Evolutionary conservation across 2,888 invertebrate species (phyloP), one percentile per base, ranked within the genome.

Genomic region (Scotopteryx bipunctaria): DNA sequence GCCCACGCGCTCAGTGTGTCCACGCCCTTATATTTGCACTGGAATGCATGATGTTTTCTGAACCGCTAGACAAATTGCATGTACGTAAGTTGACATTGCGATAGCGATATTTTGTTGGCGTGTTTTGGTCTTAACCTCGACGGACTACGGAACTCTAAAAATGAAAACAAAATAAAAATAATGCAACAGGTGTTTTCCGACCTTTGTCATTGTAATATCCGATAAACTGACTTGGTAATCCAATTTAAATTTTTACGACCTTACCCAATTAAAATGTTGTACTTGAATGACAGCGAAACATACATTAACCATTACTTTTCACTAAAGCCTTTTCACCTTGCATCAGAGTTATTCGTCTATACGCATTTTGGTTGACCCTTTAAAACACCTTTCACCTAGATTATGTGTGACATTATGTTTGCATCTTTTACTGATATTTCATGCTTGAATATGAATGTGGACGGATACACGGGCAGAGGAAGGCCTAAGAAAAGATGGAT

Each of bases 11-110:
- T 67, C 68, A 64, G 63, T 80, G 64, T 73, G 81, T 81, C 79
- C 78, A 76, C 83, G 83, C 86, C 88, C 83, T 83, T 82, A 78
- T 81, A 76, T 82, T 82, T 80, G 81, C 71, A 76, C 74, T 80
- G 60, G 57, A 72, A 72, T 67, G 52, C 64, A 66, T 71, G 73
- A 74, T 76, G 75, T 76, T 73, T 62, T 68, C 61, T 59, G 44
- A 8, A 3, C 29, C 11, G 3, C 11, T 41, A 41, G 29, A 31
- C 21, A 42, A 21, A 42, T 27, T 41, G 19, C 19, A 36, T 27
- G 11, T 11, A 11, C 9, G 2, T 11, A 27, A 11, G 9, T 9
- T 11, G 1, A 27, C 27, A 11, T 11, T 27, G 4, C 3, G 5
- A 11, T 11, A 27, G 4, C 27, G 3, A 9, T 2, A 2, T 27